Evolutionary conservation across 1,140 invertebrate species (phyloP), one percentile per base, ranked within the genome.

Genomic region (Aphelinus certus): DNA sequence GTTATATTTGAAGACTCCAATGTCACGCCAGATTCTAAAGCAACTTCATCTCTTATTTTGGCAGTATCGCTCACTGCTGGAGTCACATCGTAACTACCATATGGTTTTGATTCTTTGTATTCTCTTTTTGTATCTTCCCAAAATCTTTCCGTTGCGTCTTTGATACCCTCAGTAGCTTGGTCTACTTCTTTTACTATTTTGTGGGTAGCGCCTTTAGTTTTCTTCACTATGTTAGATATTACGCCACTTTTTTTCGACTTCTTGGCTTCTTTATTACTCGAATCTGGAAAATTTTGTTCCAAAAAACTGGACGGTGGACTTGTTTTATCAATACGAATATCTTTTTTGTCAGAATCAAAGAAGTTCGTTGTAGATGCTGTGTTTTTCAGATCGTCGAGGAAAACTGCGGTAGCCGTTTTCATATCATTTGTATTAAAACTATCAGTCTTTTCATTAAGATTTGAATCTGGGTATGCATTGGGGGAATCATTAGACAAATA

Each of bases 121-220:
- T 85, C 87, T 77, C 80, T 81, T 69, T 87, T 87, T 4, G 85
- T 87, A 3, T 87, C 86, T 70, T 86, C 83, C 67, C 79, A 80
- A n/a, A 85, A 85, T 71, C 84, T 84, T 7, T 80, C 80, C 1
- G 78, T 78, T 3, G 79, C 84, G 63, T 79, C 83, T 75, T 82
- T 85, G 4, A 84, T 77, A 78, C 82, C 82, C 56, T 81, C 82
- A 2, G 80, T 79, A 10, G 83, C 82, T n/a, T 82, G 81, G 63
- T 82, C 77, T 7, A 86, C 82, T 68, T 84, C 83, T 73, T 87
- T 83, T 7, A 81, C 82, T 70, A 89, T 85, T 82, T 88, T 88
- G 75, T 89, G 88, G 5, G 86, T 83, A 45, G 85, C 84, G 73
- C 80, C 83, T 78, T 82, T 84, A 3, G 86, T 81, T 64, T 81